Evolutionary conservation across 2,888 invertebrate species (phyloP), one percentile per base, ranked within the genome.

Genomic region (Muschampia staudingeri): DNA sequence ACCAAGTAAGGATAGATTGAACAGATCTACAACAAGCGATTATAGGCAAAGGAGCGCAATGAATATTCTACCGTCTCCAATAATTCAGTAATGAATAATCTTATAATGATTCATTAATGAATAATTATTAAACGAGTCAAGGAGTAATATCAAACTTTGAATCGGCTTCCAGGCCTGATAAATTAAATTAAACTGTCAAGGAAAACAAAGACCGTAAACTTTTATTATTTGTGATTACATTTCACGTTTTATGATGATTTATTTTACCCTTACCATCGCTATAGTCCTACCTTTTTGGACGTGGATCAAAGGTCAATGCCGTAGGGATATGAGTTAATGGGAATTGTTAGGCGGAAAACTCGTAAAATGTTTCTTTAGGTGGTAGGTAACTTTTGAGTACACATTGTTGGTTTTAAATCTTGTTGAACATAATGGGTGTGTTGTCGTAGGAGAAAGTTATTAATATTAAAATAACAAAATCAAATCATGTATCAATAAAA

Each of bases 151-250:
- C 61, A 61, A 61, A 61, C 25, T 61, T 61, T 61, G 61, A 61
- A 48, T 48, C 14, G 48, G 14, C 14, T 48, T 16, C 14, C 14
- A 67, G 11, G 9, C 30, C 3, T 67, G 11, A 67, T 16, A 67
- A 67, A 30, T 61, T 65, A 65, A 70, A 70, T 40, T 16, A 37
- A 40, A 71, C 19, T 71, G 5, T 40, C 70, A 71, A 71, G 42
- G 25, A 14, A 71, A 42, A 19, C 5, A 12, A 3, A 19, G 42
- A 70, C 70, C 16, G 25, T 14, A 42, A 71, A 70, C 70, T 70
- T 70, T 71, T 40, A 25, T 19, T 70, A n/a, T 70, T 70, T n/a
- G 37, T 69, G 37, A 69, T 37, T n/a, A 69, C 9, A 19, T 56
- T 56, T 56, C 56, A 44, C 30, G 11, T 12, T 25, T 65, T 30